These are phyloP conservation scores for Drosophila quinaria DNA, from an alignment of 2,888 invertebrate species.

Conservation along the genomic window DNA sequence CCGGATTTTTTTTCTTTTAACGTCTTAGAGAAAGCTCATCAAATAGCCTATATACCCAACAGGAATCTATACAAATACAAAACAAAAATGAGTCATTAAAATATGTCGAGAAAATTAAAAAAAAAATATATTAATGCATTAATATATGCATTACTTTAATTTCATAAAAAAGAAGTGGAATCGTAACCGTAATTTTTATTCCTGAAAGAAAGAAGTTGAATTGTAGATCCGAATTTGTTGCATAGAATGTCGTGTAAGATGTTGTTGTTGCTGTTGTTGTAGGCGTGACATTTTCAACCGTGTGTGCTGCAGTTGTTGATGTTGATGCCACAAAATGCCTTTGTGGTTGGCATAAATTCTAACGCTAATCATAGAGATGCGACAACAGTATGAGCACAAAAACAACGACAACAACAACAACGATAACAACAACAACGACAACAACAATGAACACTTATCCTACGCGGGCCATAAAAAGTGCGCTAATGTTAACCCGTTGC, in stretches of 20 bases:
- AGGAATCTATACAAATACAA: too few species aligned
- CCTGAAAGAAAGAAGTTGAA: background rate
- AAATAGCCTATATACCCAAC: too few species aligned
- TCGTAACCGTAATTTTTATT: too few species aligned
- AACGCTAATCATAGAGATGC: conserved; percentile 68
- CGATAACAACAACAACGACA: conserved; percentile 17
- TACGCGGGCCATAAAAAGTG: conserved; percentile 70
- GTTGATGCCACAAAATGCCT: conserved; percentile 59
- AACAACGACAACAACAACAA: conserved; percentile 30
- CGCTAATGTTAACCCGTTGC: conserved; percentile 78
- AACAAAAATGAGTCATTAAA: too few species aligned
- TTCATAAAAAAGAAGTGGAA: too few species aligned
- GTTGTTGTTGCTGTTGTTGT: background rate
- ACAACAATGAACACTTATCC: conserved; percentile 62
- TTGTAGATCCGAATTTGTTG: background rate
- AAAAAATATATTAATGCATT: too few species aligned
- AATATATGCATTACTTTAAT: too few species aligned
- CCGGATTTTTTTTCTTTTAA: too few species aligned
- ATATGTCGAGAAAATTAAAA: too few species aligned
- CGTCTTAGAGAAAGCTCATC: too few species aligned
- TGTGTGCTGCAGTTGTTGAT: conserved; percentile 44
- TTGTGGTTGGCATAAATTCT: conserved; percentile 70
- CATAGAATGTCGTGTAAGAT: background rate
- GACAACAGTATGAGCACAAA: conserved; percentile 38
- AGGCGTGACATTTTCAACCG: background rate